Conservation (phyloP, 2,113 vertebrate species). For the Dolichotis patagonum region DNA sequence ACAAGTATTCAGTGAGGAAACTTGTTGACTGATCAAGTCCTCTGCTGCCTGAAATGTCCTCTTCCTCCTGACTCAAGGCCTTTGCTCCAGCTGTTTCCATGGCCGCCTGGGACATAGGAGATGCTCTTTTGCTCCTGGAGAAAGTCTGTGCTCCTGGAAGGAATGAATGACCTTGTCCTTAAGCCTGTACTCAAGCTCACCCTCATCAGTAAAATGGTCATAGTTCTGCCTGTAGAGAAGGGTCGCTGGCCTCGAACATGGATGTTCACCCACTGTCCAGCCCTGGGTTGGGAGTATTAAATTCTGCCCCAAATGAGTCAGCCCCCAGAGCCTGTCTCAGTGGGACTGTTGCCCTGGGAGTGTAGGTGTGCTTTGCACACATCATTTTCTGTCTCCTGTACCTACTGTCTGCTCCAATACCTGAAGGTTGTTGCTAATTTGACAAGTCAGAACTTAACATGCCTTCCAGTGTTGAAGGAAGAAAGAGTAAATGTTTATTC, state of each 20-base stretch:
- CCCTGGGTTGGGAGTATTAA: background rate
- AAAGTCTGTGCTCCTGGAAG: background rate
- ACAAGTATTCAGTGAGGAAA: background rate
- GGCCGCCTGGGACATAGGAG: background rate
- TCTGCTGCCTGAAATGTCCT: background rate
- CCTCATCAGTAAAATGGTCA: background rate
- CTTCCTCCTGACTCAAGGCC: background rate
- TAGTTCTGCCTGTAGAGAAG: background rate
- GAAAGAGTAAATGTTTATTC: background rate
- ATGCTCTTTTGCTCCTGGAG: background rate
- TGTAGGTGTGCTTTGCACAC: background rate
- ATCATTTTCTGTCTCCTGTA: background rate
- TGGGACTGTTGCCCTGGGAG: background rate
- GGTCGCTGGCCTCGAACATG: no score
- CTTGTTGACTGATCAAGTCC: background rate
- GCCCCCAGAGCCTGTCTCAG: background rate
- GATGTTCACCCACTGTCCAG: background rate
- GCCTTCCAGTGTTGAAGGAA: background rate
- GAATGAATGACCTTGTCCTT: background rate
- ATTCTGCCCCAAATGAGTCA: background rate
- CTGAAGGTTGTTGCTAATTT: background rate
- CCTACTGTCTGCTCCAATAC: background rate
- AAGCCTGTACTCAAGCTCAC: background rate
- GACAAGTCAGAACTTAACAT: background rate
- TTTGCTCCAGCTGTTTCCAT: background rate